phyloP scores from a whole-genome alignment of 2,113 vertebrate species.

The Oenanthe oenanthe region DNA sequence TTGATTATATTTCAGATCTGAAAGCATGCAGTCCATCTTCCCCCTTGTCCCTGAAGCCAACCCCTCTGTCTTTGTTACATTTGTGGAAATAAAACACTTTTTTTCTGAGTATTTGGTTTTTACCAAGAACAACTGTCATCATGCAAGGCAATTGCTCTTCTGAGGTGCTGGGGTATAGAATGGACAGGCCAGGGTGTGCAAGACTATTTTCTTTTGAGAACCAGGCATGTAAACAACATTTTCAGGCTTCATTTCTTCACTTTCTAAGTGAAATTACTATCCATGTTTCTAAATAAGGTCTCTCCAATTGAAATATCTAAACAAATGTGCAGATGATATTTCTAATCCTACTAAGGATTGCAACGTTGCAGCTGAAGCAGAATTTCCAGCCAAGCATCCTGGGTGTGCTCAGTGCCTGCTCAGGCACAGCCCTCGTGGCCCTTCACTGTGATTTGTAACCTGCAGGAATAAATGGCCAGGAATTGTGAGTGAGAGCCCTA shows the following conservation, averaged over 20 bases:
- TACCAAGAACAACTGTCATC: not conserved
- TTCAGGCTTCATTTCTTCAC: not conserved
- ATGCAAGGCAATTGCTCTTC: not conserved
- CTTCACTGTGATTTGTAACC: not conserved
- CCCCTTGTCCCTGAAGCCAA: not conserved
- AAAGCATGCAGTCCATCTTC: not conserved
- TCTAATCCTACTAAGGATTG: not conserved
- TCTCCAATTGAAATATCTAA: not conserved
- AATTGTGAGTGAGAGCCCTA: not conserved
- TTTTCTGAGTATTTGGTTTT: not conserved
- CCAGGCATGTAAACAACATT: not conserved
- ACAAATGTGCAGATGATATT: not conserved
- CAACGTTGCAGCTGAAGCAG: not conserved
- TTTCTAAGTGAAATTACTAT: not conserved
- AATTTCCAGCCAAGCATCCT: not conserved
- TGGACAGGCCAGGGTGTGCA: not conserved
- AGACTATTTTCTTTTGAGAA: not conserved
- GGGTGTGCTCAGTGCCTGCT: not conserved
- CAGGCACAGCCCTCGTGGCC: not conserved
- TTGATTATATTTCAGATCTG: not conserved
- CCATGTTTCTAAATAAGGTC: not conserved
- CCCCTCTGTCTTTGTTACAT: not conserved
- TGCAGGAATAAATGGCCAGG: not conserved
- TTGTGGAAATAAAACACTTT: not conserved
- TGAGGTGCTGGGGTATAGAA: accelerated